Base-by-base conservation (phyloP, 2,888 invertebrate genomes). In the Leptinotarsa juncta region DNA sequence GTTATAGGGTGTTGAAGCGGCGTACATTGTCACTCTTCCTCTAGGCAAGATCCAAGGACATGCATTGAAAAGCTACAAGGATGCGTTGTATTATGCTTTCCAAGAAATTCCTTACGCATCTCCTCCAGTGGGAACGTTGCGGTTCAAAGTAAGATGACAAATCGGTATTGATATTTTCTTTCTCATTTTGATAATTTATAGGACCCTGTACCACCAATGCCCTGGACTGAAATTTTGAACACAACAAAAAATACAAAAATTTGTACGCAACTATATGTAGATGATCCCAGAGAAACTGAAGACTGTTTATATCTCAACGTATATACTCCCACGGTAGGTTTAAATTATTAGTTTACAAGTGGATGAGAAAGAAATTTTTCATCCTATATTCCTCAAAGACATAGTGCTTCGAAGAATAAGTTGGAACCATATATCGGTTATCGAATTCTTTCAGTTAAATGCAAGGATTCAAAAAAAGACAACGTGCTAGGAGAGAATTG, bases 271-370 rank as follows among this genome's bases (percentile, higher is more conserved):
- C 50, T 70, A n/a, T 15, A 18, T 16, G 0, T 1, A 15, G 32
- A 42, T 15, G 55, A 66, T n/a, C 48, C 51, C 3, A 57, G 16
- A n/a, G 72, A 78, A 73, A 69, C 62, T 5, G 80, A 80, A 67
- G 80, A 80, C 57, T 80, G 80, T 67, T 73, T 80, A 50, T 79
- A 79, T 50, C 60, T 80, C 42, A 80, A 80, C 57, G 78, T 80
- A 10, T 80, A 79, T 32, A 74, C 78, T 1, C 78, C 80, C 23
- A 42, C 67, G 70, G 77, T 80, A 62, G 70, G 73, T 20, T 16
- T 55, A 12, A 48, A 65, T 51, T 16, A 51, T 16, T 0, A 51
- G 51, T n/a, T 51, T 1, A 42, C 42, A 0, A 42, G 42, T 10
- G 42, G 42, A 42, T 10, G 42, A 42, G 10, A 42, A 42, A 3